Conservation (phyloP, 2,888 invertebrate species). For the Drosophila multiciliata region DNA sequence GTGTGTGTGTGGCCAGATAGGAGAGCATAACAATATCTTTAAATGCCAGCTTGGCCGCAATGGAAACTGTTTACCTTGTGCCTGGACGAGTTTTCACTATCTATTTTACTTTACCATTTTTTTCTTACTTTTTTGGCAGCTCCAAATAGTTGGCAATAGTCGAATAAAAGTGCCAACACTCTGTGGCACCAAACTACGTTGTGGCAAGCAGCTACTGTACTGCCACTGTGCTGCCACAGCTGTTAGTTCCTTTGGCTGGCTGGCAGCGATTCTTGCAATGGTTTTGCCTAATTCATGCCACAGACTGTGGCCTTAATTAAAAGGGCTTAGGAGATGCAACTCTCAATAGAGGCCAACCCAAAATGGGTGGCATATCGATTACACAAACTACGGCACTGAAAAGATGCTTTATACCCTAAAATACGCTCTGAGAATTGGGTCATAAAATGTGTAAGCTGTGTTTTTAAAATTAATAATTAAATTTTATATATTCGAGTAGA, state of each 20-base stretch:
- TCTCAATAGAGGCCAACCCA: not conserved
- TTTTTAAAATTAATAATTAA: not conserved
- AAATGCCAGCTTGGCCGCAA: conserved; percentile 51
- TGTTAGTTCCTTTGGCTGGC: not conserved
- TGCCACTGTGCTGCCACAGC: conserved; percentile 1
- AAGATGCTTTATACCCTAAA: not conserved
- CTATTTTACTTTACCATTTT: conserved; percentile 3
- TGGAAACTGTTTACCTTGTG: conserved; percentile 62
- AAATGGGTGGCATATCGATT: conserved; percentile 32
- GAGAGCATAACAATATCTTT: conserved; percentile 54
- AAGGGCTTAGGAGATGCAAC: conserved; percentile 30
- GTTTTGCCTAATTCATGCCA: conserved; percentile 40
- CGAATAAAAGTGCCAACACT: conserved; percentile 33
- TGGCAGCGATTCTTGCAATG: conserved; percentile 7
- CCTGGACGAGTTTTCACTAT: conserved; percentile 19
- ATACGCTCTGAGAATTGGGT: not conserved
- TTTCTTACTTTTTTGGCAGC: conserved; percentile 45
- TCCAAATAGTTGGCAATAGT: conserved; percentile 44
- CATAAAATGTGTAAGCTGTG: not conserved
- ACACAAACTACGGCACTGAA: not conserved
- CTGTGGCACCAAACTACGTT: conserved; percentile 26
- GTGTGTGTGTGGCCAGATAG: conserved; percentile 35
- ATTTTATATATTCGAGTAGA: not conserved
- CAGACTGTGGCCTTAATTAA: conserved; percentile 48
- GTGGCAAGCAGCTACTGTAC: conserved; percentile 11